Percentiles rank a stretch among this genome's conserved stretches.
Conservation (phyloP, 2,797 vertebrate genomes). For the Arnoldichthys spilopterus region DNA sequence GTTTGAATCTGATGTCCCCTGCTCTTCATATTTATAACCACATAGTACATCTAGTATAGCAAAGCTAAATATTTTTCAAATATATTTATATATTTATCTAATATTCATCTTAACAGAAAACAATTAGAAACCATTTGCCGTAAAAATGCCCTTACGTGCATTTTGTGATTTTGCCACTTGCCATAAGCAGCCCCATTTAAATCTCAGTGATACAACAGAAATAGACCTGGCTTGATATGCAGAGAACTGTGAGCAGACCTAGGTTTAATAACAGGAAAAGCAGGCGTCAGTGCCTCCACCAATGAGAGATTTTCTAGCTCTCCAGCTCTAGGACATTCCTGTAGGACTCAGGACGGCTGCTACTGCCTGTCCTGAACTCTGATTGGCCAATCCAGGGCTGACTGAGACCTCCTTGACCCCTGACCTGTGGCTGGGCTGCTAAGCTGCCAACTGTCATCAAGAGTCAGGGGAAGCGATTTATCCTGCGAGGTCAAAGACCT, state of each 20-base stretch:
- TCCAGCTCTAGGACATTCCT: constrained; percentile 29
- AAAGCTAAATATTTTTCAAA: not conserved
- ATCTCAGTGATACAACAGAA: not conserved
- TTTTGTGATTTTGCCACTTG: not conserved
- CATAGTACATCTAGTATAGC: not conserved
- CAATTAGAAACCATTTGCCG: too few relatives aligned
- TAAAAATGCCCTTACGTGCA: too few relatives aligned
- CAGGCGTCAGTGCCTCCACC: constrained; percentile 26
- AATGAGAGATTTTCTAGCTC: constrained; percentile 23
- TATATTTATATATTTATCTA: too few relatives aligned
- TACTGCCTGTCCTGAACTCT: constrained; percentile 21
- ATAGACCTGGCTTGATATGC: not conserved
- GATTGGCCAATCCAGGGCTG: constrained; percentile 41
- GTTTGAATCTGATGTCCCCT: not conserved
- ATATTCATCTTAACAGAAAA: too few relatives aligned
- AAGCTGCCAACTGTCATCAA: constrained; percentile 67
- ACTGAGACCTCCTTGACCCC: constrained; percentile 44
- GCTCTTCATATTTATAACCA: not conserved
- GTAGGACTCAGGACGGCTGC: constrained; percentile 55
- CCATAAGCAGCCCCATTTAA: not conserved
- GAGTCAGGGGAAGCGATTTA: constrained; percentile 65
- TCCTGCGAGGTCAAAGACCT: constrained; percentile 56
- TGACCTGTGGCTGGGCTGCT: constrained; percentile 55
- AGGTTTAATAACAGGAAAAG: constrained; percentile 37
- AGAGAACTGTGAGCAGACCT: not conserved